A percentile compares a stretch with the other conserved stretches of the same genome.
Conservation (phyloP, 2,888 invertebrate species). For the Scaptomyza tumidula region DNA sequence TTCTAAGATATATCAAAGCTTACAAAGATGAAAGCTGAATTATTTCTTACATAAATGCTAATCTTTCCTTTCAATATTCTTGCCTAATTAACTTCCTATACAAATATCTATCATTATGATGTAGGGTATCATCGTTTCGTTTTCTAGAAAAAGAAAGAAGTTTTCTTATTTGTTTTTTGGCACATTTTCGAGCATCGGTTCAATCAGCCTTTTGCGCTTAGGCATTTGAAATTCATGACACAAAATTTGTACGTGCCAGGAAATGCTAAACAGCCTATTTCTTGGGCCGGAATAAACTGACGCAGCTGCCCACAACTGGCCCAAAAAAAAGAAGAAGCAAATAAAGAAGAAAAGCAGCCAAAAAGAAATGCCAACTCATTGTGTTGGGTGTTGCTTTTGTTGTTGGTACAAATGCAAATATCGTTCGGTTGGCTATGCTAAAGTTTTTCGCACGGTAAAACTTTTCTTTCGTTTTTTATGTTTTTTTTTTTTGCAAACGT, state of each 20-base stretch:
- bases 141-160: background rate
- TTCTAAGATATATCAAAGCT: too few species aligned
- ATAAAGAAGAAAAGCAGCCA: conserved; percentile 10
- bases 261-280: conserved; percentile 68
- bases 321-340: background rate
- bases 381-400: conserved; percentile 45
- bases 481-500: conserved; percentile 42
- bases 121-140: conserved; percentile 30
- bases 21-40: too few species aligned
- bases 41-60: too few species aligned
- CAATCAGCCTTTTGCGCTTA: conserved; percentile 64
- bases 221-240: conserved; percentile 75
- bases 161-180: conserved; percentile 13
- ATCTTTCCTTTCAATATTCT: too few species aligned
- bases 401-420: conserved; percentile 74
- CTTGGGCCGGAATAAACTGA: conserved; percentile 21
- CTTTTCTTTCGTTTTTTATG: conserved; percentile 24
- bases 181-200: conserved; percentile 58
- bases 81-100: background rate
- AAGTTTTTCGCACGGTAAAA: conserved; percentile 76
- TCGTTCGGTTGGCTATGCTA: conserved; percentile 39
- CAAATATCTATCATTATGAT: background rate
- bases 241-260: conserved; percentile 72
- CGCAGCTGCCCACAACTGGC: conserved; percentile 53
- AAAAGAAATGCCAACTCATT: conserved; percentile 59